A percentile compares a stretch with the other conserved stretches of the same genome.
Evolutionary conservation across 2,113 vertebrate species (phyloP).

Genomic region (Glaucidium brasilianum): DNA sequence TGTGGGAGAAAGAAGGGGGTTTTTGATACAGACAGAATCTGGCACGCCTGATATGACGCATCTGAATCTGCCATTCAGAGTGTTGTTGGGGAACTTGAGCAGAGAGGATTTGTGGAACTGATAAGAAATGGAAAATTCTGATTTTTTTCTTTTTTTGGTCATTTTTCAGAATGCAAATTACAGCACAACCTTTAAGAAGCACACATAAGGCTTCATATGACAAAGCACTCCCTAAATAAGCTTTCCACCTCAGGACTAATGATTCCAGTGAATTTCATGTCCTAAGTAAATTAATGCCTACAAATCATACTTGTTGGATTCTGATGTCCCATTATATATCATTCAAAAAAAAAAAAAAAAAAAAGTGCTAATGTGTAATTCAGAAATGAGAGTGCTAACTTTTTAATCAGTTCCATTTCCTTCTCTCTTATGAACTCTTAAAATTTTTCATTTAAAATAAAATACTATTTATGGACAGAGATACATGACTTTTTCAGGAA

Average conservation of each 20-base stretch:
- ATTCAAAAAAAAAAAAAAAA: background rate
- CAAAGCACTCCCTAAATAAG: background rate
- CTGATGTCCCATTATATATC: constrained; percentile 15
- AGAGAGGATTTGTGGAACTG: background rate
- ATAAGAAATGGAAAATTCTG: background rate
- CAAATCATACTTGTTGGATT: constrained; percentile 32
- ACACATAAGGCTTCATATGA: background rate
- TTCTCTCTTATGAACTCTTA: constrained; percentile 43
- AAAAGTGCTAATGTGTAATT: constrained; percentile 36
- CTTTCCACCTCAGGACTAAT: constrained; percentile 2
- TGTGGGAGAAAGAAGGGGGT: background rate
- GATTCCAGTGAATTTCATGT: constrained; percentile 43
- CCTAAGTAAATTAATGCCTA: constrained; percentile 17
- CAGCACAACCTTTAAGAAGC: background rate
- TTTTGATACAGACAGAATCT: background rate
- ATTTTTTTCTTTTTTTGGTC: constrained; percentile 13
- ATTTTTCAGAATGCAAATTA: background rate
- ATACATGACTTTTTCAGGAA: background rate
- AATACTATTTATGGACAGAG: background rate
- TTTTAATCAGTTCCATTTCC: constrained; percentile 64
- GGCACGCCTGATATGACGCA: background rate
- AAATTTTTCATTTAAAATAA: constrained; percentile 51
- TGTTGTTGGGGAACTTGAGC: background rate
- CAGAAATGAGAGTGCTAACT: constrained; percentile 45
- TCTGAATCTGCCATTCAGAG: background rate